These are phyloP conservation scores for Numenius arquata DNA, from an alignment of 2,113 vertebrate species.

Conservation along the genomic window DNA sequence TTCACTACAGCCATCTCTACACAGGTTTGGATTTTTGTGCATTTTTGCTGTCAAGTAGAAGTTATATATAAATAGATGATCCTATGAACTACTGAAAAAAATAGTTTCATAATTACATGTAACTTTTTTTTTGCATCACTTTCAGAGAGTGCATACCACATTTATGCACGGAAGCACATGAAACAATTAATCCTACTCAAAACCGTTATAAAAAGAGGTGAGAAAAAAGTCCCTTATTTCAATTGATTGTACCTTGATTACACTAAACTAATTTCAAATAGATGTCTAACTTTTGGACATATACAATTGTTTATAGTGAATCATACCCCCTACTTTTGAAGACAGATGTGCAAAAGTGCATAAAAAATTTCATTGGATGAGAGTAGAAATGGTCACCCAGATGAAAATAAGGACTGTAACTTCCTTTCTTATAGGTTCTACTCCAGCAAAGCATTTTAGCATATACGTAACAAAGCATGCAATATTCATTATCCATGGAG, in stretches of 20 bases:
- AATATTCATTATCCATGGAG: neutral
- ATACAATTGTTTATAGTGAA: neutral
- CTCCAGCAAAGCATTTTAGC: neutral
- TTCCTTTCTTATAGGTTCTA: neutral
- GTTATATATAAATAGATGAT: neutral
- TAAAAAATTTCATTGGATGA: neutral
- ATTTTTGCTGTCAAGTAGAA: neutral
- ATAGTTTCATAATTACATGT: neutral
- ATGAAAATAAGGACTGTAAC: neutral
- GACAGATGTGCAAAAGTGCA: neutral
- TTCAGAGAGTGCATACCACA: neutral
- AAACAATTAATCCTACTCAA: neutral
- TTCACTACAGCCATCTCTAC: neutral
- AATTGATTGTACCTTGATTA: rapidly evolving
- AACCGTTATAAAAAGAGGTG: neutral
- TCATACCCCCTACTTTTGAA: neutral
- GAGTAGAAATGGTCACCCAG: neutral
- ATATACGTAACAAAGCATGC: neutral
- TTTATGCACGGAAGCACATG: neutral
- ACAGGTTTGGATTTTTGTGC: neutral
- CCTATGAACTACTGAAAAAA: neutral
- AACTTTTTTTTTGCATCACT: neutral
- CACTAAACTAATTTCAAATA: neutral
- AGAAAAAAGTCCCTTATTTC: neutral
- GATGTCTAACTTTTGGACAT: neutral